Base-by-base conservation (phyloP, 1,140 invertebrate species). In the Drosophila pandora region DNA sequence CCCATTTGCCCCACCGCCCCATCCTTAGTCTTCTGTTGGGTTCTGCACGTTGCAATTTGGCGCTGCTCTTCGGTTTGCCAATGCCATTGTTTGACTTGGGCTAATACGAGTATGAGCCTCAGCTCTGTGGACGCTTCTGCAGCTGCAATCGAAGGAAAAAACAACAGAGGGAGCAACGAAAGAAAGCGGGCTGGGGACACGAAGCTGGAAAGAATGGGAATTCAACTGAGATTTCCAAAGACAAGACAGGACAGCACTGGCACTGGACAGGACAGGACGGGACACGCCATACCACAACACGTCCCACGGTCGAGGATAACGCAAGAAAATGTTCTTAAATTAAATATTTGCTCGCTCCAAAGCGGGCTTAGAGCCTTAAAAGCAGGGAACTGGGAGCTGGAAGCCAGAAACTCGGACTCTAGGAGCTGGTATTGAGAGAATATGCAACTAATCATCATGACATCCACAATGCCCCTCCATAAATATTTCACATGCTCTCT, bases 371-470 rank as follows among this genome's bases (percentile, higher is more conserved):
- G 65, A 45, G 60, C 63, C 60, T 43, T 47, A 34, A 13, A 30
- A 58, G 48, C 39, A 25, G 22, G 53, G 21, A 25, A 41, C 37
- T 10, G 37, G 56, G 39, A 63, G 47, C 56, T 22, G 13, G 59
- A 17, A 25, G 41, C 37, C 10, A 37, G 9, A 34, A 41, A 41
- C 12, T 41, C 5, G 32, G 9, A 41, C n/a, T 41, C 12, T 41
- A 5, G 41, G 17, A 21, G 41, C 28, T 52, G 34, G 50, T 49
- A 28, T 72, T 60, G 62, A 65, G 72, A 73, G 73, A 61, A 85
- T 80, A 85, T 84, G 81, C 81, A 84, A 84, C 81, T 84, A 84
- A 84, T 85, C 81, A 84, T 84, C 76, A 47, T 80, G 81, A 85
- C 81, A 63, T 80, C 47, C 69, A 57, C 71, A 72, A 76, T 73